Base-by-base conservation (phyloP, 2,888 invertebrate genomes). In the Reticulitermes lucifugus region DNA sequence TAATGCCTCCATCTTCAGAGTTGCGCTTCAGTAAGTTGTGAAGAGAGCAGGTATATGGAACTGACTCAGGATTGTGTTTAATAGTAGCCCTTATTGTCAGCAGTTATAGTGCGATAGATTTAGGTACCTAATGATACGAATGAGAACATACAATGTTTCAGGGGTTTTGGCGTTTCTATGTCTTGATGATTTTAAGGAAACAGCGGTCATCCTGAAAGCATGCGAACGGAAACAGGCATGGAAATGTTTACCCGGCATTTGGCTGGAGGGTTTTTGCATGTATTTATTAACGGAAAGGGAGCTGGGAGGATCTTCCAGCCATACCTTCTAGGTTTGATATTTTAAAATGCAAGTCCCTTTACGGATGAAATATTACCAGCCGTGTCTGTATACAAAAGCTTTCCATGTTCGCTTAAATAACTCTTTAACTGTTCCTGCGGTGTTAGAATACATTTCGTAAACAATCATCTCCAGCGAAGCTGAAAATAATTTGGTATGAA, bases 391-490 rank as follows among this genome's bases (percentile, higher is more conserved):
- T 25, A 43, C 41, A 73, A 21, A 77, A 43, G 46, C 43, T 18
- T 22, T 41, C 46, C 10, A 22, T 22, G 51, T 77, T 43, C 46
- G 46, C 41, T 77, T 46, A 77, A 77, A 77, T 77, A 43, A 77
- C 77, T 77, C 22, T 46, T 77, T 12, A 73, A 73, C 21, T 70
- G 21, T 35, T 77, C 77, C 41, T 25, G 65, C 65, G n/a, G 65
- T 25, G 65, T 25, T 25, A n/a, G 65, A 65, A 65, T 65, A 65
- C 65, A 4, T 0, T 65, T n/a, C 41, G 46, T 77, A 77, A 77
- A 77, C 77, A 77, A 77, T 77, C 51, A 51, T 41, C 77, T 77
- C 77, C 77, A 77, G 22, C 77, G 43, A 77, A 77, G 46, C 77
- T 77, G 43, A 77, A 77, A 46, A 73, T 73, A 18, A 35, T 73